phyloP scores from a whole-genome alignment of 2,113 vertebrate species.

The Eulemur rufifrons region DNA sequence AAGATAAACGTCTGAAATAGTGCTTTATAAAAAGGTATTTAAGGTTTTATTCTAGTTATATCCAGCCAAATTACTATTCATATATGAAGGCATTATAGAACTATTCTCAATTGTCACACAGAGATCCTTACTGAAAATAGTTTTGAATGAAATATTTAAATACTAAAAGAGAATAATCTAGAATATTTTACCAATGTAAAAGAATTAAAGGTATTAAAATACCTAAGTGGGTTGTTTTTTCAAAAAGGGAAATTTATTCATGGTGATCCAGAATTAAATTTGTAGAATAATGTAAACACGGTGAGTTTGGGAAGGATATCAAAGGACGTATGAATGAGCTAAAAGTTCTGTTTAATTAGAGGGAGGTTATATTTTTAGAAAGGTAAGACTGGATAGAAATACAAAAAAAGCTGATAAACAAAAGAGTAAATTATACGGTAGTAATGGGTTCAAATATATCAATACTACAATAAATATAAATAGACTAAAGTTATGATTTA shows the following conservation, averaged over 20 bases:
- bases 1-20: not conserved
- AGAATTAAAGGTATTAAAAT: not conserved
- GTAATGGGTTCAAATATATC: not conserved
- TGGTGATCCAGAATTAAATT: not conserved
- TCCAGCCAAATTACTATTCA: not conserved
- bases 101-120: not conserved
- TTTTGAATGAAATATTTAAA: not conserved
- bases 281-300: not conserved
- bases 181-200: constrained; percentile 11
- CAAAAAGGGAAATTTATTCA: not conserved
- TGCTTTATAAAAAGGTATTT: not conserved
- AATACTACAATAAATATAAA: constrained; percentile 40
- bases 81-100: not conserved
- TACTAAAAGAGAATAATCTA: not conserved
- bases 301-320: not conserved
- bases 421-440: not conserved
- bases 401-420: not conserved
- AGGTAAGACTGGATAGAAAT: not conserved
- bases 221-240: not conserved
- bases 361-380: not conserved
- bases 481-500: not conserved
- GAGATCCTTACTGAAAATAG: not conserved
- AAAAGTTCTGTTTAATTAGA: not conserved
- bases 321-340: not conserved
- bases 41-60: not conserved